These are phyloP conservation scores for Strigamia crassipes DNA, from an alignment of 2,888 invertebrate genomes.

Conservation along the genomic window DNA sequence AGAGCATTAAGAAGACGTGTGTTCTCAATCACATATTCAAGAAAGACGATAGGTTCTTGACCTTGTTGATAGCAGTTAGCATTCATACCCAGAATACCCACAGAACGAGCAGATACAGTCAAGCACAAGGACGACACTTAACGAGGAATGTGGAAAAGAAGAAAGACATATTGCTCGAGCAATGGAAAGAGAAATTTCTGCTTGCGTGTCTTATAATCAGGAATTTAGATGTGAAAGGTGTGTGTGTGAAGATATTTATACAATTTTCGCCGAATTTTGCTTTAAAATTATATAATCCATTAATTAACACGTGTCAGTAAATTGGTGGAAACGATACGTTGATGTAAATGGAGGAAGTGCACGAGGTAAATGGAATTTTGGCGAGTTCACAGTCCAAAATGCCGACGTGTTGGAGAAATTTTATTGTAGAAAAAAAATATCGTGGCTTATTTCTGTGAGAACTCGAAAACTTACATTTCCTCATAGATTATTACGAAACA, in stretches of 20 bases:
- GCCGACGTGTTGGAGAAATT: not conserved
- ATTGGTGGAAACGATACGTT: not conserved
- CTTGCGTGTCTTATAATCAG: not conserved
- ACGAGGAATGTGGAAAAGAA: not conserved
- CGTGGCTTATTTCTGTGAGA: not conserved
- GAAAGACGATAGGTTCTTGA: not conserved
- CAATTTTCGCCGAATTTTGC: not conserved
- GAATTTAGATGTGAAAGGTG: not conserved
- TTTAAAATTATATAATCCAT: not conserved
- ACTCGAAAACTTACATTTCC: not conserved
- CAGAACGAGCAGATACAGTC: not conserved
- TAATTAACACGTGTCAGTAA: not conserved
- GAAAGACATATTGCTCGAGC: not conserved
- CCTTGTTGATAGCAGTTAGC: not conserved
- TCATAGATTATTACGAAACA: not conserved
- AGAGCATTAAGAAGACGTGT: not conserved
- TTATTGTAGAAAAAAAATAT: not conserved
- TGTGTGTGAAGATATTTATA: not conserved
- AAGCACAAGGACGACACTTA: not conserved
- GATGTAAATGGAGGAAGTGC: not conserved
- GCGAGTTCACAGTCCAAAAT: not conserved
- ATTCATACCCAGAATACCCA: not conserved
- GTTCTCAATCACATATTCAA: not conserved
- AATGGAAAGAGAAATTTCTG: not conserved
- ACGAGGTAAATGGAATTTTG: not conserved